Percentiles rank a stretch among this genome's conserved stretches.
Evolutionary conservation across 2,797 vertebrate species (phyloP).

Genomic region (Sebastes matsubarae): DNA sequence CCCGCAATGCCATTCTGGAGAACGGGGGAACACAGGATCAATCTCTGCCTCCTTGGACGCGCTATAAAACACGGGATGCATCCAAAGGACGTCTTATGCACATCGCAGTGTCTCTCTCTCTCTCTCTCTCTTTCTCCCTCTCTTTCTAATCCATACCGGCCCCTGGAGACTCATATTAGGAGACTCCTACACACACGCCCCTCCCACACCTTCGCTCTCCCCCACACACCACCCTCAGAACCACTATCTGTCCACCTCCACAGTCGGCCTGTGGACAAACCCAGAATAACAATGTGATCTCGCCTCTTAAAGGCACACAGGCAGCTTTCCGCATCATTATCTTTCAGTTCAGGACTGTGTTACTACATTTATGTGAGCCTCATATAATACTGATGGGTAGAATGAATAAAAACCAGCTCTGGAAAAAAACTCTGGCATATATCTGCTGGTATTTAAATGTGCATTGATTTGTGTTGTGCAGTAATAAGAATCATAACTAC

Average conservation of each 20-base stretch:
- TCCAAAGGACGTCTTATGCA: conserved; percentile 65
- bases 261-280: conserved; percentile 83
- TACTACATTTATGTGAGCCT: neutral
- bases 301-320: conserved; percentile 78
- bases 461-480: neutral
- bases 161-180: conserved; percentile 72
- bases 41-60: conserved; percentile 59
- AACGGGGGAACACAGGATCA: conserved; percentile 53
- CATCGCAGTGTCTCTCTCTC: conserved; percentile 25
- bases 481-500: neutral
- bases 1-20: conserved; percentile 47
- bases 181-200: conserved; percentile 73
- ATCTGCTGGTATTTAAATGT: neutral
- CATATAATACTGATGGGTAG: neutral
- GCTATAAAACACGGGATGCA: conserved; percentile 66
- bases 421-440: neutral
- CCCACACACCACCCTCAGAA: conserved; percentile 75
- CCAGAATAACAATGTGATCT: conserved; percentile 82
- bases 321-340: conserved; percentile 46
- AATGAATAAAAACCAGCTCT: neutral
- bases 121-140: conserved; percentile 10
- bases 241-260: conserved; percentile 82
- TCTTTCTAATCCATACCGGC: conserved; percentile 60
- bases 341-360: conserved; percentile 6
- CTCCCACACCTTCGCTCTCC: conserved; percentile 63